Base-by-base conservation (phyloP, 2,888 invertebrate species). In the Netelia inedita region DNA sequence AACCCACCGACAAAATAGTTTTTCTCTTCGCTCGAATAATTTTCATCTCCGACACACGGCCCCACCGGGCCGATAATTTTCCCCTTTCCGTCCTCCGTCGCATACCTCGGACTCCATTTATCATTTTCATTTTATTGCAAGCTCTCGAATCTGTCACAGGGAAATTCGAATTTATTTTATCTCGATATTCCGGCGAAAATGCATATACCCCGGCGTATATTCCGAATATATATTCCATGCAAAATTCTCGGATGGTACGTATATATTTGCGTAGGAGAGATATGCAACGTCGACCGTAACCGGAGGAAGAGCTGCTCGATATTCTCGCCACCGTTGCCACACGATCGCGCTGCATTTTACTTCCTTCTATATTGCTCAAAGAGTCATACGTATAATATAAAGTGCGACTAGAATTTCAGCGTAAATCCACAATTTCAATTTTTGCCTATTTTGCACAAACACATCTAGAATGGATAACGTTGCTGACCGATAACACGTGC, bases 271-370 rank as follows among this genome's bases (percentile, higher is more conserved):
- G 50, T n/a, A 2, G 53, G 11, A 68, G 61, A 59, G 65, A 35
- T 50, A 66, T 61, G 68, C 21, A 68, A 74, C 41, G 59, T 16
- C 16, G 50, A 46, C 53, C 43, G 43, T 11, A 16, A 43, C 35
- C 11, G 65, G 23, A 41, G n/a, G 61, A 61, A 41, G 68, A 61
- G 46, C 78, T 79, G 63, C 82, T 79, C 79, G 78, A 83, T 83
- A 83, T 83, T 83, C 78, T 63, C n/a, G 19, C 68, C 50, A 3
- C n/a, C 68, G 53, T 73, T 46, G 50, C 46, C 46, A 6, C n/a
- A 59, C 50, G 8, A 19, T 74, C 41, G 23, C 43, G 43, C 19
- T 73, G 78, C 74, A 74, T 71, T 83, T 74, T 79, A 83, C 57
- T 69, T 73, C 57, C 10, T 23, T 75, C 53, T 28, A 46, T 43